Conservation (phyloP, 1,140 invertebrate species). For the Drosophila chauvacae region DNA sequence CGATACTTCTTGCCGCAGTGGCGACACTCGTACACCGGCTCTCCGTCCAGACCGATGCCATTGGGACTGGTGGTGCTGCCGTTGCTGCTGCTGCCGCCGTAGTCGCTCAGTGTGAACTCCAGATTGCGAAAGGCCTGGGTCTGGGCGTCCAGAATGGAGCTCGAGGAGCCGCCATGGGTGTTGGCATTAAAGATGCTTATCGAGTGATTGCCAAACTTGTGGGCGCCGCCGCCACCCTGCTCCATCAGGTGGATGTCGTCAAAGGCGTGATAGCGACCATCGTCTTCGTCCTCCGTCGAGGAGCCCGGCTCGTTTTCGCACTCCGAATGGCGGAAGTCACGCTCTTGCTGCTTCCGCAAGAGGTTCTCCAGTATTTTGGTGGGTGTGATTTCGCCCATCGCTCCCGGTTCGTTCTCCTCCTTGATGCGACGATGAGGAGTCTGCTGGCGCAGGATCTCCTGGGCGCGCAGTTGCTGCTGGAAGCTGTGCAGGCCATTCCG, state of each 20-base stretch:
- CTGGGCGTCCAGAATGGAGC: constrained; percentile 66
- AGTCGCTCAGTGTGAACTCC: constrained; percentile 75
- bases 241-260: constrained; percentile 83
- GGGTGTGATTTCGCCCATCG: constrained; percentile 40
- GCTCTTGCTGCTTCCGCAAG: constrained; percentile 72
- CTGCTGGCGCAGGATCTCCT: constrained; percentile 76
- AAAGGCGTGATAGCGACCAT: constrained; percentile 69
- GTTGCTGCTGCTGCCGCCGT: constrained; percentile 69
- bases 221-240: constrained; percentile 21
- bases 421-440: constrained; percentile 52
- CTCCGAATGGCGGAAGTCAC: constrained; percentile 63
- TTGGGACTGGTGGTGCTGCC: constrained; percentile 68
- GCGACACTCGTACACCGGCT: constrained; percentile 89
- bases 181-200: constrained; percentile 50
- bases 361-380: constrained; percentile 78
- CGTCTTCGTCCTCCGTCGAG: constrained; percentile 74
- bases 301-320: constrained; percentile 65
- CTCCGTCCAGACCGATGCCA: constrained; percentile 86
- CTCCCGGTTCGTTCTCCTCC: constrained; percentile 34
- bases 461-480: constrained; percentile 78
- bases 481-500: constrained; percentile 75
- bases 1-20: constrained; percentile 92
- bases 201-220: constrained; percentile 49
- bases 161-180: constrained; percentile 49
- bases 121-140: constrained; percentile 76